Conservation (phyloP, 2,113 vertebrate species). For the Nyctibius bracteatus region DNA sequence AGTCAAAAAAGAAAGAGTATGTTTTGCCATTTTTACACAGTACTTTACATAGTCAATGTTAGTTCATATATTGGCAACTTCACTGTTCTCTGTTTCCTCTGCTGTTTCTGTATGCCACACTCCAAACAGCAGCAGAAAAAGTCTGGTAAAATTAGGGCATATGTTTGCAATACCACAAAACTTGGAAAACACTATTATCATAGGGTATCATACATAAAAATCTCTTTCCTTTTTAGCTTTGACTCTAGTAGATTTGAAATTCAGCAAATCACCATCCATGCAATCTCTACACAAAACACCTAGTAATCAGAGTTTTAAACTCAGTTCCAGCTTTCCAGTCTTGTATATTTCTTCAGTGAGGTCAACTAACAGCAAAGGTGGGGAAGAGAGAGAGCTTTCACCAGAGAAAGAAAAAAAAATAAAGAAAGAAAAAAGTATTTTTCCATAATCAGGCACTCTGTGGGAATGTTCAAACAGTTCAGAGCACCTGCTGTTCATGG, state of each 20-base stretch:
- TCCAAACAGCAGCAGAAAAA: not conserved
- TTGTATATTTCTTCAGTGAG: not conserved
- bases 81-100: not conserved
- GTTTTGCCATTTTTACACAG: not conserved
- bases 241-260: not conserved
- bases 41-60: not conserved
- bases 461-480: slow-evolving; percentile 67
- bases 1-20: not conserved
- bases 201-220: not conserved
- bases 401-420: not conserved
- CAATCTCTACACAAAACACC: not conserved
- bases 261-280: not conserved
- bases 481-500: slow-evolving; percentile 29
- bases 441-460: slow-evolving; percentile 66
- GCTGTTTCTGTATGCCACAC: rapidly evolving
- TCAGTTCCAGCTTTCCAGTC: not conserved
- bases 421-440: not conserved
- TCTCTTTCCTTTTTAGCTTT: not conserved
- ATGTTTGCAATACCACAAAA: not conserved
- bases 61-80: not conserved
- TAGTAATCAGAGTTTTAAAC: not conserved
- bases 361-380: not conserved
- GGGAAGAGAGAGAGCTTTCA: not conserved
- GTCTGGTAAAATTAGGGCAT: not conserved
- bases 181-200: not conserved